Evolutionary conservation across 2,888 invertebrate species (phyloP).

Genomic region (Belgica antarctica): DNA sequence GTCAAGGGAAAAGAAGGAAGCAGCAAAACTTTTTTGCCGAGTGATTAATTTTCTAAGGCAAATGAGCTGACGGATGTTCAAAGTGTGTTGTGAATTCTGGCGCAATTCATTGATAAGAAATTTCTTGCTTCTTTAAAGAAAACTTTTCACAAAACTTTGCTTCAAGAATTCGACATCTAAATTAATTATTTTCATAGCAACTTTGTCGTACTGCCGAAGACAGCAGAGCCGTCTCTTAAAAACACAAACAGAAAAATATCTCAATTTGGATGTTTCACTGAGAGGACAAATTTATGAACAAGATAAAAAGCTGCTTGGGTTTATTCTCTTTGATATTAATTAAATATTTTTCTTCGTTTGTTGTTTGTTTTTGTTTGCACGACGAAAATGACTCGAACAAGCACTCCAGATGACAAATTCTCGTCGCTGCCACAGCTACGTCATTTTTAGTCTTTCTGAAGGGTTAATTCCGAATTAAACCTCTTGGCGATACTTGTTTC

Average conservation of each 20-base stretch:
- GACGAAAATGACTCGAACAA: too few species aligned
- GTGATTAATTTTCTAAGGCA: not conserved
- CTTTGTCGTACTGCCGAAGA: too few species aligned
- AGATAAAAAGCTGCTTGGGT: not conserved
- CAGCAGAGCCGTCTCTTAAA: too few species aligned
- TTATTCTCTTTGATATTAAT: not conserved
- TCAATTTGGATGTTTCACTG: conserved; percentile 1
- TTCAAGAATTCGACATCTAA: not conserved
- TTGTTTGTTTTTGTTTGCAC: too few species aligned
- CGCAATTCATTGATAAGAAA: not conserved
- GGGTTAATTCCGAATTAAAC: too few species aligned
- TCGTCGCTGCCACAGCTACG: too few species aligned
- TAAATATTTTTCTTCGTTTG: not conserved
- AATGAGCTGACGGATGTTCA: not conserved
- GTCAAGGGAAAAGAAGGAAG: not conserved
- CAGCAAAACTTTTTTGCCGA: not conserved
- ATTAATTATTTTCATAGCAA: not conserved
- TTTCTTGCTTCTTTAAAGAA: not conserved
- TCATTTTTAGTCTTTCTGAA: too few species aligned
- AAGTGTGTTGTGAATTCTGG: too few species aligned
- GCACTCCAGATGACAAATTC: too few species aligned
- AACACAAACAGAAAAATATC: too few species aligned
- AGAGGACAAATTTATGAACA: not conserved
- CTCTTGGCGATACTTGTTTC: too few species aligned
- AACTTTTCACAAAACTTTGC: too few species aligned